phyloP scores from a whole-genome alignment of 2,797 vertebrate genomes.

The Urophycis tenuis region DNA sequence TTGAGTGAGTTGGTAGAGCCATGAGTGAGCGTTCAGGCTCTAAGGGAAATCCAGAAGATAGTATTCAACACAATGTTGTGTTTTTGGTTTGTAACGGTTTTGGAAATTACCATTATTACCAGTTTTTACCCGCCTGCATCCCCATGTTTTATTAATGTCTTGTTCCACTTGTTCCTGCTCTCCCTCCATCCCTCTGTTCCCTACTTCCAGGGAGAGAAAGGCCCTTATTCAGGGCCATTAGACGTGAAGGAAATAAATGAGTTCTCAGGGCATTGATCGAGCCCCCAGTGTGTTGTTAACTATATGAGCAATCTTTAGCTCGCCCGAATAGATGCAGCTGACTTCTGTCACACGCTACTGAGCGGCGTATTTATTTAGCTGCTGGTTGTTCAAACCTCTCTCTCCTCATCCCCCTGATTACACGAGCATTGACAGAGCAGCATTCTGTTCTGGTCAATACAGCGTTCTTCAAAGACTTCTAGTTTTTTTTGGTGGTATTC shows the following conservation, averaged over 20 bases:
- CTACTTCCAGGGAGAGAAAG: neutral
- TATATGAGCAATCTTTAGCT: conserved; percentile 45
- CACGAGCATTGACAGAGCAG: neutral
- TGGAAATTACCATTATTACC: neutral
- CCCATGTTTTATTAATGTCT: neutral
- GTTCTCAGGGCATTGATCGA: conserved; percentile 26
- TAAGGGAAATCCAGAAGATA: no score
- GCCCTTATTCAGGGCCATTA: neutral
- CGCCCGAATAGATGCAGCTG: conserved; percentile 32
- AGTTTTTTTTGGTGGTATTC: no score
- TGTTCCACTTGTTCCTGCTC: conserved; percentile 3
- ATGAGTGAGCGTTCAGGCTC: no score
- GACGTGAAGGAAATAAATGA: conserved; percentile 27
- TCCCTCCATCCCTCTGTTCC: neutral
- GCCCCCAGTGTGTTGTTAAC: conserved; percentile 24
- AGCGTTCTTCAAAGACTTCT: conserved; percentile 4
- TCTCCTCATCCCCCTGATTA: neutral
- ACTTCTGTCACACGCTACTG: conserved; percentile 27
- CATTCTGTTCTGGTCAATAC: neutral
- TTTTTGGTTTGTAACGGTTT: no score
- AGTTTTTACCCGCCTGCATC: neutral
- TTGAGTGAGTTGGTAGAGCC: no score
- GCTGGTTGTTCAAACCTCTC: neutral
- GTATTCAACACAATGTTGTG: no score
- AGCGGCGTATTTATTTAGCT: conserved; percentile 14